Conservation (phyloP, 2,888 invertebrate genomes). For the Apantesis nais region DNA sequence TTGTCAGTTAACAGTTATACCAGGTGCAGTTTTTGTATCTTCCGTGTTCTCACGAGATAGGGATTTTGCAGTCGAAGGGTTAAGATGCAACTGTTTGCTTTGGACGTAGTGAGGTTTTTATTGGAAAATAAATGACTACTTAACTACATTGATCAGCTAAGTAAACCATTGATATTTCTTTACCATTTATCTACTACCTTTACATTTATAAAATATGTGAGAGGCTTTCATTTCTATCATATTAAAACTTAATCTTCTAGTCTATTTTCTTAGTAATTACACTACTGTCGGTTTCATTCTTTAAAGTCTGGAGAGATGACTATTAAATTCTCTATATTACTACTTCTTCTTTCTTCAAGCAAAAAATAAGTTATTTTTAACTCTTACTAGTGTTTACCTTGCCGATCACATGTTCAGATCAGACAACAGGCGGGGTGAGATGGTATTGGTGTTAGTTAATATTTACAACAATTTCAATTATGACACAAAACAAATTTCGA, state of each 20-base stretch:
- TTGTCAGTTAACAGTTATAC: slow-evolving; percentile 76
- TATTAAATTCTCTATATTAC: too few species aligned
- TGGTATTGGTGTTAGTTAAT: too few species aligned
- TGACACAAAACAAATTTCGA: too few species aligned
- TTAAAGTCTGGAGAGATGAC: neutral
- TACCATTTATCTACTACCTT: slow-evolving; percentile 29
- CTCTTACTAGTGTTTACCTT: slow-evolving; percentile 11
- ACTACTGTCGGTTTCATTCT: neutral
- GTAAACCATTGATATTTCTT: slow-evolving; percentile 21
- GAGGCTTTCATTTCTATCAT: neutral
- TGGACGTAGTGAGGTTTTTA: slow-evolving; percentile 32
- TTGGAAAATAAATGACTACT: slow-evolving; percentile 26
- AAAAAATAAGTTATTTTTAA: slow-evolving; percentile 10
- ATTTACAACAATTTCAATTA: too few species aligned
- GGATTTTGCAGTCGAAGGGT: slow-evolving; percentile 55
- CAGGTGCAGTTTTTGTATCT: slow-evolving; percentile 70
- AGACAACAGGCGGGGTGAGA: too few species aligned
- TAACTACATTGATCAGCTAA: slow-evolving; percentile 22
- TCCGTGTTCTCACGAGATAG: slow-evolving; percentile 78
- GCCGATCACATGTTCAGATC: slow-evolving; percentile 5
- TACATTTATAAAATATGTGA: neutral
- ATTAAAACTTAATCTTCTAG: neutral
- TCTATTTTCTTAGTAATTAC: neutral
- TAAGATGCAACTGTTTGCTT: slow-evolving; percentile 51
- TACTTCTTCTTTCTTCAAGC: too few species aligned